Evolutionary conservation across 2,888 invertebrate genomes (phyloP), one percentile per base, ranked within the genome.

Genomic region (Hydroisotoma schaefferi): DNA sequence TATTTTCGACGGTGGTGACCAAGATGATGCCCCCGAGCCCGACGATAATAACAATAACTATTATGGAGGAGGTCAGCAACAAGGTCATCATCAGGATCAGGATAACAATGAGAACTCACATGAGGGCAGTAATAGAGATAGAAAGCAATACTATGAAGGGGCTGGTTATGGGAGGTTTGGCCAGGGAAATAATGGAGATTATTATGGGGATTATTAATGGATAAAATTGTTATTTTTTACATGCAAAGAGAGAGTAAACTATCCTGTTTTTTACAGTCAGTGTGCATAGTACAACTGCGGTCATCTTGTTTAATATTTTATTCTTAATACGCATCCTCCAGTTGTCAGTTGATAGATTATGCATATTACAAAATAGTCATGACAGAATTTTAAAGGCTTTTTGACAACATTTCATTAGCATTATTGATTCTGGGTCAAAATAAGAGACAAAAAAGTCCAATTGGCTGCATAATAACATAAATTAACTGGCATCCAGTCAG

Each of bases 111-210:
- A 49, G 6, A 18, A 43, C 18, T 18, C 28, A 28, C 22, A 8
- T 26, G 49, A 49, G 18, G 28, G 49, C 12, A 15, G 18, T 28
- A 10, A 8, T 6, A 23, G n/a, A 23, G 23, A 10, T 43, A 6
- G 18, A 43, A 6, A 18, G 20, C 12, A 18, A 20, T 15, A 43
- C 20, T 8, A 10, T 43, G 12, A 8, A 43, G 43, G 43, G 43
- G 6, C 6, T 6, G 43, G 43, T 15, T 18, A 43, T 43, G 40
- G 18, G 4, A 43, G 20, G 3, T 22, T 26, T 38, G 29, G 12
- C 43, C 49, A 25, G 3, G 26, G 38, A n/a, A 43, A 51, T 51
- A 40, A 40, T 6, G 37, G 38, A 51, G 51, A 49, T 43, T 25
- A 25, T 22, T 43, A 43, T 33, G 33, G 33, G 15, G 33, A 33